These are phyloP conservation scores for Oceanites oceanicus DNA, from an alignment of 2,113 vertebrate species.

Conservation along the genomic window DNA sequence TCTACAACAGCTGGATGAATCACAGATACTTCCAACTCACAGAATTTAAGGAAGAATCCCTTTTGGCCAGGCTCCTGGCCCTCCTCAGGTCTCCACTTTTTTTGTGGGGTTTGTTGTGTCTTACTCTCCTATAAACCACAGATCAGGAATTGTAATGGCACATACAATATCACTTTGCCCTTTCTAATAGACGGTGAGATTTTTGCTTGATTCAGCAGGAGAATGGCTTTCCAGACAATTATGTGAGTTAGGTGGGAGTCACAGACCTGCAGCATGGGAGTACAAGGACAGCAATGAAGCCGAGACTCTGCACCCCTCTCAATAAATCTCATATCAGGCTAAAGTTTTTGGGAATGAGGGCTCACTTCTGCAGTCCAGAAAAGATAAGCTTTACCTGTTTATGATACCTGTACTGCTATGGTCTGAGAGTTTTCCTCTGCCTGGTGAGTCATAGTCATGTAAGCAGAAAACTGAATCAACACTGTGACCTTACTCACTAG, in stretches of 20 bases:
- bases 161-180: not conserved
- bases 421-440: not conserved
- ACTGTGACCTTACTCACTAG: not conserved
- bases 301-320: not conserved
- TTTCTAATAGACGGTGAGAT: not conserved
- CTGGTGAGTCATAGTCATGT: not conserved
- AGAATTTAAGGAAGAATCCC: not conserved
- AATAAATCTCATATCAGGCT: not conserved
- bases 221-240: not conserved
- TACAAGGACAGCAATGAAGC: not conserved
- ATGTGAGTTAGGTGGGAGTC: not conserved
- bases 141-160: not conserved
- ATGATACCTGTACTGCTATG: not conserved
- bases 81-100: not conserved
- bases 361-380: not conserved
- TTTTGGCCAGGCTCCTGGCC: not conserved
- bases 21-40: not conserved
- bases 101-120: not conserved
- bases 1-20: not conserved
- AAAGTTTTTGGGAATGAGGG: not conserved
- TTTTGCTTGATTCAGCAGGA: not conserved
- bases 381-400: not conserved
- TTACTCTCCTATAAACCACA: not conserved
- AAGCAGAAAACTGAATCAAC: not conserved
- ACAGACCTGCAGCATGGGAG: not conserved